Conservation (phyloP, 2,888 invertebrate species). For the Parnassius mnemosyne region DNA sequence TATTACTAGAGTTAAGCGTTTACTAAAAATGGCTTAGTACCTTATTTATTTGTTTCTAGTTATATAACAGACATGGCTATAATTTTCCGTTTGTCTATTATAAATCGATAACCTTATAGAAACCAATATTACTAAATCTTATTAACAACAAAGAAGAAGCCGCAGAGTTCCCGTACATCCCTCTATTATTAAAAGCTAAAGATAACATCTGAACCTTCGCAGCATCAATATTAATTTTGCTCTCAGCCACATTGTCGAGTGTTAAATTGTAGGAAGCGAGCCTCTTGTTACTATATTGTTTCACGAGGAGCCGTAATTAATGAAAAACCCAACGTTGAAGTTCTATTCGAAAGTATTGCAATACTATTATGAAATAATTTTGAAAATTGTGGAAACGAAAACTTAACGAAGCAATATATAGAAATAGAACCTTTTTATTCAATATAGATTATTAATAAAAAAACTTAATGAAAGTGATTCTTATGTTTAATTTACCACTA, state of each 20-base stretch:
- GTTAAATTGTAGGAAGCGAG: conserved; percentile 39
- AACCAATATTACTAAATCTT: conserved; percentile 33
- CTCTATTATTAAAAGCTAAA: conserved; percentile 48
- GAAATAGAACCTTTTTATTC: too few relatives aligned
- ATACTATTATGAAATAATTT: background rate
- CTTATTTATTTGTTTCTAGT: too few relatives aligned
- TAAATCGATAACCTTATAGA: conserved; percentile 15
- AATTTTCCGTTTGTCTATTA: conserved; percentile 10
- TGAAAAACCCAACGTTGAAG: conserved; percentile 40
- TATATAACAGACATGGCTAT: background rate
- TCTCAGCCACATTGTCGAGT: conserved; percentile 42
- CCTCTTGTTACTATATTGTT: conserved; percentile 48
- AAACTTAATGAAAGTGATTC: too few relatives aligned
- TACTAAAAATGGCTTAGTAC: too few relatives aligned
- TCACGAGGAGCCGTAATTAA: conserved; percentile 49
- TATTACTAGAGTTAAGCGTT: too few relatives aligned
- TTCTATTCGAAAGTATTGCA: conserved; percentile 27
- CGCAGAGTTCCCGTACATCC: conserved; percentile 32
- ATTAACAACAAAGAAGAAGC: conserved; percentile 34
- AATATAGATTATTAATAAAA: too few relatives aligned
- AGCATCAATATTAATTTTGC: conserved; percentile 63
- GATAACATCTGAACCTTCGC: conserved; percentile 45
- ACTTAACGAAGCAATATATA: too few relatives aligned
- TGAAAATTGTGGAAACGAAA: background rate
- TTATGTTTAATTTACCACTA: too few relatives aligned